These are phyloP conservation scores for Diplazon laetatorius DNA, from an alignment of 2,888 invertebrate species.

Conservation along the genomic window DNA sequence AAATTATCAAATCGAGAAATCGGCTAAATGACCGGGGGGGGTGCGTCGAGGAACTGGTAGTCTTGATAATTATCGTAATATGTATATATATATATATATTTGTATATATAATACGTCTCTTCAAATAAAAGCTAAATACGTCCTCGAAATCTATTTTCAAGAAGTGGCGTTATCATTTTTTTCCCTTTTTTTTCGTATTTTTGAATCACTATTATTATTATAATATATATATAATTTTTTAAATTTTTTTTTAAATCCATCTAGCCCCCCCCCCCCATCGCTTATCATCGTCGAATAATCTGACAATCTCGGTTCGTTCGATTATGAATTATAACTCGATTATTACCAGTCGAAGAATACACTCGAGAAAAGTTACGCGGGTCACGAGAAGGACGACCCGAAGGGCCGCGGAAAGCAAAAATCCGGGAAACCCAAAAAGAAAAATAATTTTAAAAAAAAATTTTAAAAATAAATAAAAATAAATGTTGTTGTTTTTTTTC, in stretches of 20 bases:
- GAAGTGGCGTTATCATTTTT: constrained; percentile 60
- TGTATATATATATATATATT: constrained; percentile 55
- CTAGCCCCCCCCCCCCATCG: too few relatives aligned
- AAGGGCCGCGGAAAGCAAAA: constrained; percentile 28
- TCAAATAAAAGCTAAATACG: constrained; percentile 75
- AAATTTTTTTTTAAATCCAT: too few relatives aligned
- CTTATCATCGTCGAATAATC: constrained; percentile 1
- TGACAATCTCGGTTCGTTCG: constrained; percentile 8
- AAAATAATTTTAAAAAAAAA: constrained; percentile 31
- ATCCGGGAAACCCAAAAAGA: background rate
- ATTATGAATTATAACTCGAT: constrained; percentile 75
- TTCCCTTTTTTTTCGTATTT: too few relatives aligned
- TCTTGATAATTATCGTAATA: constrained; percentile 63
- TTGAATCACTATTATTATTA: too few relatives aligned
- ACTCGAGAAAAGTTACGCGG: constrained; percentile 69
- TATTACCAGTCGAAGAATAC: constrained; percentile 78
- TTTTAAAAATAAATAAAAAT: background rate
- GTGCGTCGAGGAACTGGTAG: constrained; percentile 62
- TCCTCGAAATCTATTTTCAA: constrained; percentile 73
- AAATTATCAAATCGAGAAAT: constrained; percentile 42
- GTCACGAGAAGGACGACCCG: constrained; percentile 62
- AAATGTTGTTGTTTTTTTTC: too few relatives aligned
- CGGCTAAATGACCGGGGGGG: constrained; percentile 35
- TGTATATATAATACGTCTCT: constrained; percentile 70
- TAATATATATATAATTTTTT: too few relatives aligned